These are phyloP conservation scores for Berghia stephanieae DNA, from an alignment of 1,140 invertebrate species.

Conservation along the genomic window DNA sequence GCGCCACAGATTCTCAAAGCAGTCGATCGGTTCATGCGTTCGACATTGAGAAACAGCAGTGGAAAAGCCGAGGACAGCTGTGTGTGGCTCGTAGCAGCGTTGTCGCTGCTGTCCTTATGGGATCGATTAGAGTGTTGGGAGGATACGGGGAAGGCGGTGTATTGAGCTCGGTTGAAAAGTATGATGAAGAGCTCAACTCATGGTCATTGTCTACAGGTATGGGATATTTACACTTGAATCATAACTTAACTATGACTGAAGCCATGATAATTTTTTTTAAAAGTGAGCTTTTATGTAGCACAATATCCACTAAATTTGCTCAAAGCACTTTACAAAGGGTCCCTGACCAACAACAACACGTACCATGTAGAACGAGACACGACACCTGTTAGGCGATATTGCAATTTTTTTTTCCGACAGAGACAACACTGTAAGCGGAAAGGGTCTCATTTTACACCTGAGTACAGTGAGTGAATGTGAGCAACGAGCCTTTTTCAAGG, in stretches of 20 bases:
- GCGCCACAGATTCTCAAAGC: not conserved
- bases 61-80: conserved; percentile 25
- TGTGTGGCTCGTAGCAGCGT: conserved; percentile 31
- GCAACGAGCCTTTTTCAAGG: no score
- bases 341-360: not conserved
- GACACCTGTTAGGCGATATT: no score
- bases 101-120: conserved; percentile 11
- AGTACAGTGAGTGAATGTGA: no score
- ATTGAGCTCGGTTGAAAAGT: conserved; percentile 32
- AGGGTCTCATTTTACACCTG: no score
- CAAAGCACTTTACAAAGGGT: not conserved
- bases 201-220: conserved; percentile 27
- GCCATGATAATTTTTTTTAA: no score
- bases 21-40: conserved; percentile 25
- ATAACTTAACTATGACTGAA: no score
- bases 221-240: no score
- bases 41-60: conserved; percentile 33
- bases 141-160: conserved; percentile 29
- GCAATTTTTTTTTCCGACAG: no score
- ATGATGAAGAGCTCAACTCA: conserved; percentile 30
- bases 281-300: not conserved
- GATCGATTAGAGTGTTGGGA: conserved; percentile 30
- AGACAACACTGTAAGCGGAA: no score
- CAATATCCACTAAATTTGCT: not conserved
- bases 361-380: not conserved